Conservation (phyloP, 2,113 vertebrate genomes). For the Redunca redunca region DNA sequence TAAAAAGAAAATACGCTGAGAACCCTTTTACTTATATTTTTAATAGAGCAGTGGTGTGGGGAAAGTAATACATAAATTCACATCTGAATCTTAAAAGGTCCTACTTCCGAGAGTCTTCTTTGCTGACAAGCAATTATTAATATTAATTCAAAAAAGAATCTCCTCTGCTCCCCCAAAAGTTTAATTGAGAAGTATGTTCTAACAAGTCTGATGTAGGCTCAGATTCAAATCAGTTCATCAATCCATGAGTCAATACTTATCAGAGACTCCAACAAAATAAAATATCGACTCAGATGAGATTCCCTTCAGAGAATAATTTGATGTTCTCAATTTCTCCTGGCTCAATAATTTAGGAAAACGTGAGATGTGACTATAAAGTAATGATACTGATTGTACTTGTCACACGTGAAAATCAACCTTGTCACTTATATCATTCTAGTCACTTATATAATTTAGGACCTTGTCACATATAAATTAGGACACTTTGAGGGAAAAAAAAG, state of each 20-base stretch:
- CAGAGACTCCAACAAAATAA: slow-evolving; percentile 61
- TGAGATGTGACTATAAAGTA: slow-evolving; percentile 63
- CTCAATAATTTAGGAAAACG: slow-evolving; percentile 58
- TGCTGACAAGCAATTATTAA: slow-evolving; percentile 6
- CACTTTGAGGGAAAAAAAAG: background rate
- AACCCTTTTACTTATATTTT: background rate
- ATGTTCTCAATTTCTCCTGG: slow-evolving; percentile 51
- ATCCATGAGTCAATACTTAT: slow-evolving; percentile 62
- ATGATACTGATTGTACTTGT: slow-evolving; percentile 54
- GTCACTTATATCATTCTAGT: slow-evolving; percentile 45
- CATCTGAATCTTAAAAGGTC: background rate
- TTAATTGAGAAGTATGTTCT: slow-evolving; percentile 52
- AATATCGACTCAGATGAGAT: slow-evolving; percentile 46
- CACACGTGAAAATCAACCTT: slow-evolving; percentile 52
- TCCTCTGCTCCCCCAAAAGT: slow-evolving; percentile 22
- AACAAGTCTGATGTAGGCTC: background rate
- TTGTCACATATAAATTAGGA: slow-evolving; percentile 30
- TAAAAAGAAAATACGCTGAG: background rate
- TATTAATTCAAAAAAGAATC: slow-evolving; percentile 38
- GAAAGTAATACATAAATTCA: background rate
- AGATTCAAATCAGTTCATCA: slow-evolving; percentile 48
- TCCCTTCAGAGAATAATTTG: slow-evolving; percentile 57
- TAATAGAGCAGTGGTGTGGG: background rate
- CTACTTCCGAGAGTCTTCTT: background rate
- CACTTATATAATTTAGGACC: slow-evolving; percentile 39